phyloP scores from a whole-genome alignment of 2,888 invertebrate genomes.

The Poecilobothrus nobilitatus region DNA sequence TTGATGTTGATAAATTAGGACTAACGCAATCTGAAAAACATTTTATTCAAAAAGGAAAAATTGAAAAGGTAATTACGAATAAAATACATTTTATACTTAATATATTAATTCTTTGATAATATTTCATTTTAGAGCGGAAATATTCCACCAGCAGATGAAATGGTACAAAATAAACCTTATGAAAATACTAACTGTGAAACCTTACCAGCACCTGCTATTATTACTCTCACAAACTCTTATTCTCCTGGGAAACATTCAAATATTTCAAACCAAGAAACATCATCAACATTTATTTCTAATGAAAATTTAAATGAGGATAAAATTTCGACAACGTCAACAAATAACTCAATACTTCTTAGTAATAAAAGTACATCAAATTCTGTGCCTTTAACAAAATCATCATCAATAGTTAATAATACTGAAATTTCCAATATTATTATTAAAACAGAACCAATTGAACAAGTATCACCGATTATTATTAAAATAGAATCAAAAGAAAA shows the following conservation, averaged over 20 bases:
- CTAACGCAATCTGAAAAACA: too few relatives aligned
- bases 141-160: too few relatives aligned
- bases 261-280: neutral
- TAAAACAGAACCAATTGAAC: neutral
- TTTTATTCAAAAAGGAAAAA: neutral
- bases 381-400: neutral
- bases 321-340: neutral
- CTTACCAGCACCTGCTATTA: neutral
- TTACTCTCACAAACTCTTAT: neutral
- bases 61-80: too few relatives aligned
- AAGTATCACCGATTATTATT: neutral
- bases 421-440: neutral
- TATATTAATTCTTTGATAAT: too few relatives aligned
- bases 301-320: neutral
- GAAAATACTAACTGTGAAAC: too few relatives aligned
- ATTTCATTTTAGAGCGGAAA: too few relatives aligned
- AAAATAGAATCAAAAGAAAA: conserved; percentile 10
- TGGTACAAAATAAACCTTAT: too few relatives aligned
- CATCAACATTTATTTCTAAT: neutral
- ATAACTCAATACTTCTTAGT: neutral
- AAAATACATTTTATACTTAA: too few relatives aligned
- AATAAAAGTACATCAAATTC: neutral
- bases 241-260: neutral
- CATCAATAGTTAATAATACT: neutral
- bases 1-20: neutral